phyloP scores from a whole-genome alignment of 2,888 invertebrate genomes.

The Pteria penguin region DNA sequence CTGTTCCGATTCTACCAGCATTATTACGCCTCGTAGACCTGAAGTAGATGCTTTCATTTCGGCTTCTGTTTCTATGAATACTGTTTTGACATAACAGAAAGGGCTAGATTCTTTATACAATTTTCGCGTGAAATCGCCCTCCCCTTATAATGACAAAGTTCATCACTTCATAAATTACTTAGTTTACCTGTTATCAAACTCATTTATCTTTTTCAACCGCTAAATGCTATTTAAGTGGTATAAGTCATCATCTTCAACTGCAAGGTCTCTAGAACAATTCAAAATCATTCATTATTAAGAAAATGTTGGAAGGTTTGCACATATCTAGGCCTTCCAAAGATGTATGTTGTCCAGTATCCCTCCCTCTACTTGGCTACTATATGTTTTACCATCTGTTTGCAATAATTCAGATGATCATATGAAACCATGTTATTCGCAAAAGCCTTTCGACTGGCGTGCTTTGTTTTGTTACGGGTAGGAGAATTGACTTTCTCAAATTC shows the following conservation, averaged over 20 bases:
- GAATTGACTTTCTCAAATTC: too few species aligned
- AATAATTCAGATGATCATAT: too few species aligned
- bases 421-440: too few species aligned
- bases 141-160: not conserved
- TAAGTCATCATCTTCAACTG: not conserved
- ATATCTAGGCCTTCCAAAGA: not conserved
- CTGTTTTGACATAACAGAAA: not conserved
- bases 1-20: not conserved
- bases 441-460: too few species aligned
- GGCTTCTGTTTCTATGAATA: not conserved
- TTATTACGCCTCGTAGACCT: not conserved
- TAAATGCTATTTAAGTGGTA: not conserved
- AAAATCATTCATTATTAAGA: conserved; percentile 6
- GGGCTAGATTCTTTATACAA: not conserved
- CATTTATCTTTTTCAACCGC: not conserved
- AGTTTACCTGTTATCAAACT: not conserved
- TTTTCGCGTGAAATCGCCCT: not conserved
- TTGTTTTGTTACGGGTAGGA: too few species aligned
- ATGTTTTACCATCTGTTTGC: not conserved
- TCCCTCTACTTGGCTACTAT: not conserved
- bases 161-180: not conserved
- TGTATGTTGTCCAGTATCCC: not conserved
- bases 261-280: not conserved
- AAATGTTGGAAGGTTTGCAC: conserved; percentile 4
- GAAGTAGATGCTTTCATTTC: not conserved